Evolutionary conservation across 2,113 vertebrate genomes (phyloP).

Genomic region (western clawed frog (Xenopus tropicalis)): DNA sequence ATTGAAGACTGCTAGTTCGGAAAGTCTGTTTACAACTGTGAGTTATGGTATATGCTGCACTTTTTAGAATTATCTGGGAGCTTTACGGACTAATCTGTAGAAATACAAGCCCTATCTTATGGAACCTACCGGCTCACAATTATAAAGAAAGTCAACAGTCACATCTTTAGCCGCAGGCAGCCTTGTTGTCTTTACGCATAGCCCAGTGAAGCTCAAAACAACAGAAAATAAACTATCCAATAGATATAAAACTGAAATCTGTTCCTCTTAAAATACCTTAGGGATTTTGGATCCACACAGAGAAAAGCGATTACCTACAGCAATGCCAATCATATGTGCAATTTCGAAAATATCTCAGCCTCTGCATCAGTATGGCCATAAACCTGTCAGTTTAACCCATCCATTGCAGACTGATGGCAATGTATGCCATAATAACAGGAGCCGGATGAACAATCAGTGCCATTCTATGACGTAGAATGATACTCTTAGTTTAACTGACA

Average conservation of each 20-base stretch:
- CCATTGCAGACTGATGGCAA: not conserved
- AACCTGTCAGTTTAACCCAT: not conserved
- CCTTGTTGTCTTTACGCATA: not conserved
- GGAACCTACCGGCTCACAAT: too few species aligned
- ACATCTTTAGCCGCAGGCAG: not conserved
- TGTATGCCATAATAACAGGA: not conserved
- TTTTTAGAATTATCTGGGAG: not conserved
- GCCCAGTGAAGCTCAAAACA: not conserved
- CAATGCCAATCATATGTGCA: slow-evolving; percentile 2
- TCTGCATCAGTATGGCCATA: not conserved
- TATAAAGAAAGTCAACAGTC: too few species aligned
- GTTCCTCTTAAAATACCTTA: slow-evolving; percentile 6
- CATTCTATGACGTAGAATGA: not conserved
- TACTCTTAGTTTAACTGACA: not conserved
- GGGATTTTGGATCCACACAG: not conserved
- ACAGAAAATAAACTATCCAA: not conserved
- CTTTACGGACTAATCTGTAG: not conserved
- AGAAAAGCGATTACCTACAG: slow-evolving; percentile 5
- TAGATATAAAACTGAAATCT: not conserved
- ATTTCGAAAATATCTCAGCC: not conserved
- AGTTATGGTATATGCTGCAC: too few species aligned
- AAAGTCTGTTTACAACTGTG: not conserved
- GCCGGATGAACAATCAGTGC: not conserved
- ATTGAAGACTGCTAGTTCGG: not conserved
- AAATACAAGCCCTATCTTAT: too few species aligned